Evolutionary conservation across 2,797 vertebrate species (phyloP).

Genomic region (Neosalanx taihuensis): DNA sequence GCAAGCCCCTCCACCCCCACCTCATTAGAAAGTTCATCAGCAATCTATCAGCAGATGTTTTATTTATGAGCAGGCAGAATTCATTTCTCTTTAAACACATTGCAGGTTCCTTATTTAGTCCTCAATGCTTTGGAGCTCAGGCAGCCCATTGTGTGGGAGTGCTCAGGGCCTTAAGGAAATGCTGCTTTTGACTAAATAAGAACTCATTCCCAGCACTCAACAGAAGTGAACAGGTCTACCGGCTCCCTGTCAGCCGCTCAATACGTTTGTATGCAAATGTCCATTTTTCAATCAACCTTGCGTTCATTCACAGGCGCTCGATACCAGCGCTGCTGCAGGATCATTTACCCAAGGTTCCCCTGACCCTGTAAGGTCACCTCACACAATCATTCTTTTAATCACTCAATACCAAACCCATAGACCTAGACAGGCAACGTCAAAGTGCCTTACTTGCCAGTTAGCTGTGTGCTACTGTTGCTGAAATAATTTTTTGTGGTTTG

Average conservation of each 20-base stretch:
- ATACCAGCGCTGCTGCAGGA: constrained; percentile 50
- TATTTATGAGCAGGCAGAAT: constrained; percentile 61
- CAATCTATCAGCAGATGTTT: constrained; percentile 67
- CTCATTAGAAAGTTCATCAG: constrained; percentile 76
- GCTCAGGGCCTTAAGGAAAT: constrained; percentile 29
- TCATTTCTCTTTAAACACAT: constrained; percentile 49
- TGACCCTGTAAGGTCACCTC: constrained; percentile 55
- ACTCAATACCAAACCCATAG: constrained; percentile 43
- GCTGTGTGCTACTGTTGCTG: background rate
- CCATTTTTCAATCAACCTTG: constrained; percentile 65
- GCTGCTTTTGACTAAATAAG: constrained; percentile 36
- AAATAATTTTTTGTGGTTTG: no score
- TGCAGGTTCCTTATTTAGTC: constrained; percentile 50
- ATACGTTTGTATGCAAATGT: constrained; percentile 58
- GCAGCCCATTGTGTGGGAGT: constrained; percentile 37
- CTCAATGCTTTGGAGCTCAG: constrained; percentile 35
- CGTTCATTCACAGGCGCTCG: constrained; percentile 46
- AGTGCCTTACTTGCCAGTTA: constrained; percentile 20
- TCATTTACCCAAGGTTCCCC: constrained; percentile 59
- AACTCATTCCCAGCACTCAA: constrained; percentile 20
- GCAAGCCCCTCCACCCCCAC: constrained; percentile 45
- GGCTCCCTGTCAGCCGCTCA: constrained; percentile 37
- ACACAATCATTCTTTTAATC: constrained; percentile 64
- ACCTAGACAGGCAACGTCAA: constrained; percentile 21
- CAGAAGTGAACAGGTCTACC: background rate